Evolutionary conservation across 2,797 vertebrate genomes (phyloP).

Genomic region (Scyliorhinus canicula): DNA sequence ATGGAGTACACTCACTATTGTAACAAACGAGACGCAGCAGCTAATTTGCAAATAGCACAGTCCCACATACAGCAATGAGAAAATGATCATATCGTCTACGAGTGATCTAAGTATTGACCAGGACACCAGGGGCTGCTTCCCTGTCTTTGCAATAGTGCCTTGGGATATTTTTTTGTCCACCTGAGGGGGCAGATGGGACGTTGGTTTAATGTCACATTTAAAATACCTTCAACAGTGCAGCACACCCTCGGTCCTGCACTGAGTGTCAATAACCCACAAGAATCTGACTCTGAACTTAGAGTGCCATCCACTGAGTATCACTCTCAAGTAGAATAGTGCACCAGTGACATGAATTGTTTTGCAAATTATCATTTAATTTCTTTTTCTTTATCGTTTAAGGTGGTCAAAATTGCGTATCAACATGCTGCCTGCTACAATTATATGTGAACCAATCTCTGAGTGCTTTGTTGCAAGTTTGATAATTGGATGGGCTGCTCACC

Average conservation of each 20-base stretch:
- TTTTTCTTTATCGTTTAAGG: conserved; percentile 51
- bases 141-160: not conserved
- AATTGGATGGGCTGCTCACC: conserved; percentile 91
- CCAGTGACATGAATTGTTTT: not conserved
- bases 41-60: not conserved
- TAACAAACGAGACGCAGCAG: not conserved
- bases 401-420: conserved; percentile 95
- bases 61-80: not conserved
- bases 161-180: not conserved
- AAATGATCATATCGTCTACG: too few species aligned
- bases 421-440: conserved; percentile 89
- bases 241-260: not conserved
- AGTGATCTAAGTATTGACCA: not conserved
- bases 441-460: conserved; percentile 88
- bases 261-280: not conserved
- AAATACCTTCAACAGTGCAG: not conserved
- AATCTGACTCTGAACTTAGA: not conserved
- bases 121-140: not conserved
- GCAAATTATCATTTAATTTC: not conserved
- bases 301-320: not conserved
- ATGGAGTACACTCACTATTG: not conserved
- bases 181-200: too few species aligned
- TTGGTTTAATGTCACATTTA: not conserved
- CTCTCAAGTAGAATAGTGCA: not conserved
- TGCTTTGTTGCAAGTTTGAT: conserved; percentile 94